Base-by-base conservation (phyloP, 2,113 vertebrate species). In the Oryzias celebensis region DNA sequence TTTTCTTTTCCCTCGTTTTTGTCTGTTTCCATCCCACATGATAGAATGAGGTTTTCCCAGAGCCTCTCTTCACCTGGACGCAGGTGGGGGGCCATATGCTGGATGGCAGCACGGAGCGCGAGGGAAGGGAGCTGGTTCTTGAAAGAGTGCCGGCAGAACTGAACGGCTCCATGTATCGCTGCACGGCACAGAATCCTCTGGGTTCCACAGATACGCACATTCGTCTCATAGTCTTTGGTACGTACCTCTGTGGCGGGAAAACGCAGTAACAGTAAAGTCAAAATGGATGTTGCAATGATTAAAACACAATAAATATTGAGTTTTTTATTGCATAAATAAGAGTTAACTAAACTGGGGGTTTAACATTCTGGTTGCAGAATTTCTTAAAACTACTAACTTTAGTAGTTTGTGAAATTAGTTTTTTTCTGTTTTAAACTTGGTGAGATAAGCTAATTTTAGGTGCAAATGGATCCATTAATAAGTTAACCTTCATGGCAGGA, bases 81-180 rank as follows among this genome's bases (percentile, higher is more conserved):
- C 91, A 96, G 1, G 96, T 99, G 0, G 97, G 97, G 1, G 95
- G 96, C 44, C 92, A 92, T 52, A 93, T 99, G 20, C 92, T 98
- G 15, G 97, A 98, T 0, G 97, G 97, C 80, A 98, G 95, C 36
- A 0, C 86, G 0, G 95, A 98, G 85, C 93, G 91, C 0, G 94
- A 93, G 0, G 97, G 97, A 5, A 95, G 90, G 78, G 95, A 96
- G 74, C 93, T 99, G 87, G 92, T 98, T 59, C 83, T 99, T 89
- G 96, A 98, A 83, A 69, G 96, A 1, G 96, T 98, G 7, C 96
- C 96, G 0, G 95, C 96, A 0, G 96, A 98, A 74, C 94, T 99
- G 52, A 98, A 99, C 0, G 97, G 97, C 62, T 97, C 97, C 87
- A 96, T 99, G 97, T 98, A 96, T 75, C 96, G 96, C 84, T 98